A percentile compares a stretch with the other conserved stretches of the same genome.
phyloP scores from a whole-genome alignment of 2,888 invertebrate species.

The Pristionchus maxplancki region DNA sequence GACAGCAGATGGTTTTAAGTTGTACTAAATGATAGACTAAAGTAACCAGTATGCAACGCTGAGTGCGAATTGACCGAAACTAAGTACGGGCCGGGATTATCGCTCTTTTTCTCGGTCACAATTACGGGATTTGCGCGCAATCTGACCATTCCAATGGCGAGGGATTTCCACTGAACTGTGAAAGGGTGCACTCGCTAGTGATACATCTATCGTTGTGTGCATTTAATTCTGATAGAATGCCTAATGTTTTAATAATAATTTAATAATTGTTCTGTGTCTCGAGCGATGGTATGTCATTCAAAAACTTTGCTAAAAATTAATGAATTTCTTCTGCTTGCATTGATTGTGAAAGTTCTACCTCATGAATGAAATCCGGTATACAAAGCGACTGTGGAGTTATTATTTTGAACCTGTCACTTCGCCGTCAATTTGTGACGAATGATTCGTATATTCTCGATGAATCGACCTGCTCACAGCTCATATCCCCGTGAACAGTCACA shows the following conservation, averaged over 20 bases:
- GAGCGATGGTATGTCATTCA: no score
- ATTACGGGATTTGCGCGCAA: constrained; percentile 31
- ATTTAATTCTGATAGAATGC: background rate
- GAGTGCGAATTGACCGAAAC: background rate
- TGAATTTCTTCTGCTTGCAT: no score
- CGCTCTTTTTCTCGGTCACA: constrained; percentile 22
- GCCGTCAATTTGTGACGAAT: background rate
- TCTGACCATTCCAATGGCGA: background rate
- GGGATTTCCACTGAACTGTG: constrained; percentile 16
- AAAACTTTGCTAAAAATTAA: no score
- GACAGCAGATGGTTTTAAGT: background rate
- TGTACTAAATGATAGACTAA: background rate
- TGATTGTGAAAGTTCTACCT: no score
- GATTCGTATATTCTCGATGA: background rate
- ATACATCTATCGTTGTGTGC: background rate
- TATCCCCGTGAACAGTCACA: constrained; percentile 32
- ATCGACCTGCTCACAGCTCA: background rate
- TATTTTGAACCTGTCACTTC: background rate
- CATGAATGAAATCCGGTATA: background rate
- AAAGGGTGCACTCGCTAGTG: background rate
- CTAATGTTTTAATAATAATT: background rate
- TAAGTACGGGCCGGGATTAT: background rate
- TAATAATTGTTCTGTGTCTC: no score
- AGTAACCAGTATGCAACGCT: no score
- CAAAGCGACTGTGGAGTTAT: background rate